Conservation (phyloP, 2,797 vertebrate genomes). For the Pteronotus mesoamericanus region DNA sequence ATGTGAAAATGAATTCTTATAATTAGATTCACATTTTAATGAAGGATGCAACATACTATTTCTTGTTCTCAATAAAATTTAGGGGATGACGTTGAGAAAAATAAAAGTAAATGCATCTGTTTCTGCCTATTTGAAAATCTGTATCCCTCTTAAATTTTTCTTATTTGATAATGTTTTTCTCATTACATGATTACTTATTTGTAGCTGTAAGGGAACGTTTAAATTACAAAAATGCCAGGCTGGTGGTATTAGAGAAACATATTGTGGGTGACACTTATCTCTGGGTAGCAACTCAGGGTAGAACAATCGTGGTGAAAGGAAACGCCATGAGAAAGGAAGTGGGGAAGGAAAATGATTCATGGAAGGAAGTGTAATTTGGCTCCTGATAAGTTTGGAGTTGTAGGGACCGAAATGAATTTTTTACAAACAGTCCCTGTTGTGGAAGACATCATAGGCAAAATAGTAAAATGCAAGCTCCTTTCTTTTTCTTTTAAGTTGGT, state of each 20-base stretch:
- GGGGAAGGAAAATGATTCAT: slow-evolving; percentile 55
- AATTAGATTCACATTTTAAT: slow-evolving; percentile 80
- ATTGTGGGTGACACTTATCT: slow-evolving; percentile 43
- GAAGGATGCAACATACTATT: slow-evolving; percentile 71
- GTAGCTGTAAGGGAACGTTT: slow-evolving; percentile 52
- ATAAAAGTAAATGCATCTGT: slow-evolving; percentile 59
- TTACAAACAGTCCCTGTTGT: slow-evolving; percentile 37
- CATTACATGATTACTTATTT: slow-evolving; percentile 59
- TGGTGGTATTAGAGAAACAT: slow-evolving; percentile 46
- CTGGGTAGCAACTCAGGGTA: slow-evolving; percentile 20
- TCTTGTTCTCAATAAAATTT: slow-evolving; percentile 69
- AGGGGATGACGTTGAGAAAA: slow-evolving; percentile 51
- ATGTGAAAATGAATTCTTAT: slow-evolving; percentile 74
- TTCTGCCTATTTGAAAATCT: slow-evolving; percentile 65
- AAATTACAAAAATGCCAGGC: slow-evolving; percentile 64
- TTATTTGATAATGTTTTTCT: slow-evolving; percentile 67
- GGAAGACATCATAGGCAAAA: slow-evolving; percentile 55
- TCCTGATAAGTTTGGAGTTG: slow-evolving; percentile 51
- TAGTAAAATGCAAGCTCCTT: slow-evolving; percentile 59
- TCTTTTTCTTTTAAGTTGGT: slow-evolving; percentile 63
- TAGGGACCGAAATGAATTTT: slow-evolving; percentile 25
- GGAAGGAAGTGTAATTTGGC: slow-evolving; percentile 28
- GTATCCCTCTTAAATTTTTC: slow-evolving; percentile 60
- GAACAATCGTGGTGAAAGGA: slow-evolving; percentile 58
- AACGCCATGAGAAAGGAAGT: slow-evolving; percentile 50